Conservation (phyloP, 1,140 invertebrate species). For the Atta cephalotes region DNA sequence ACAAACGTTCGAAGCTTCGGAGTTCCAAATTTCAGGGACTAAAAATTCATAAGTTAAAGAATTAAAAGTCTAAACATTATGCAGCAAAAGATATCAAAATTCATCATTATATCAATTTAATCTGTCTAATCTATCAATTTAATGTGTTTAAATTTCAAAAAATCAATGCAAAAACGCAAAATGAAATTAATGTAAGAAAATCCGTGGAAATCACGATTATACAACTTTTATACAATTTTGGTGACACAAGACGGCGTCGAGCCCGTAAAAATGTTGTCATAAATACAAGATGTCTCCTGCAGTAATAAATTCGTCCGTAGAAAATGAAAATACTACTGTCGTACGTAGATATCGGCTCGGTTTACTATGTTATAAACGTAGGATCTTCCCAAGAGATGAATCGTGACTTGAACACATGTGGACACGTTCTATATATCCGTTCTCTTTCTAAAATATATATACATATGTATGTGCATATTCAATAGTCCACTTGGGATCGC, state of each 20-base stretch:
- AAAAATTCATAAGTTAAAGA: constrained; percentile 28
- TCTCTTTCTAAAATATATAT: no score
- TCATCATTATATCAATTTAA: neutral
- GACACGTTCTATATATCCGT: neutral
- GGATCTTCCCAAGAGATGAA: constrained; percentile 15
- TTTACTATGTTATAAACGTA: constrained; percentile 47
- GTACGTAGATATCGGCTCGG: neutral
- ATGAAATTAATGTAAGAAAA: constrained; percentile 13
- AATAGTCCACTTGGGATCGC: neutral
- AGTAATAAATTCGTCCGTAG: constrained; percentile 33
- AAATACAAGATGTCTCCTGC: constrained; percentile 30
- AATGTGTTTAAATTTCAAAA: neutral
- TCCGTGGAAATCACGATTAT: neutral
- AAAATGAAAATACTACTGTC: constrained; percentile 59
- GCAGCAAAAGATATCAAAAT: neutral
- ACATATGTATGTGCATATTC: neutral
- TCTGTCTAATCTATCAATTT: neutral
- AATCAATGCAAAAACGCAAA: neutral
- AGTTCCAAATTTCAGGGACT: neutral
- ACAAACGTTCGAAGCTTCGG: constrained; percentile 8
- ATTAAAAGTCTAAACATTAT: constrained; percentile 6
- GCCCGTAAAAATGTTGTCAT: constrained; percentile 26
- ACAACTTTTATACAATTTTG: neutral
- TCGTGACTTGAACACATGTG: neutral
- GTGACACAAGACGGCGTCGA: neutral